phyloP scores from a whole-genome alignment of 2,797 vertebrate genomes.

The Hippocampus kuda region DNA sequence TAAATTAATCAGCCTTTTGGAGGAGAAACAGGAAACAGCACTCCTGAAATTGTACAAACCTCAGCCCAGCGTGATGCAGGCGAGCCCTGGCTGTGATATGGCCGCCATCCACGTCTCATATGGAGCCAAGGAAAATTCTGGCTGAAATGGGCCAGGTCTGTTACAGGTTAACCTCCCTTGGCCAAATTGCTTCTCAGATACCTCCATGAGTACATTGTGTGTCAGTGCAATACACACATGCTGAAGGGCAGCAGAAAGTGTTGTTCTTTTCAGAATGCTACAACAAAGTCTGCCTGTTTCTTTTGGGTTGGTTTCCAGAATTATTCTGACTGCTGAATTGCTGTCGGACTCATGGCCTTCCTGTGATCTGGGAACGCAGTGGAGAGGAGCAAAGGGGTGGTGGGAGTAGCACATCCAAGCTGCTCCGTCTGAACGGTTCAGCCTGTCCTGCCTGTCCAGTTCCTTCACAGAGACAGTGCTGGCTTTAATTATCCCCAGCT shows the following conservation, averaged over 20 bases:
- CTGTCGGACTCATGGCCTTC: slow-evolving; percentile 30
- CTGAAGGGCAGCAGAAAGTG: slow-evolving; percentile 23
- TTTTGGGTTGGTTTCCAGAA: slow-evolving; percentile 38
- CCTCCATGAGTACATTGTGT: slow-evolving; percentile 23
- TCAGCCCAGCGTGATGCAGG: slow-evolving; percentile 46
- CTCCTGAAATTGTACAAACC: slow-evolving; percentile 59
- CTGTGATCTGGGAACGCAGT: slow-evolving; percentile 38
- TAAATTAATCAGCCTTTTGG: slow-evolving; percentile 53
- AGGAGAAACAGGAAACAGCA: slow-evolving; percentile 48
- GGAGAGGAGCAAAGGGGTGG: slow-evolving; percentile 21
- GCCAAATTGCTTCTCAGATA: slow-evolving; percentile 44
- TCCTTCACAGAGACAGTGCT: slow-evolving; percentile 53
- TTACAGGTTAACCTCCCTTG: slow-evolving; percentile 40
- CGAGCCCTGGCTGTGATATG: slow-evolving; percentile 55
- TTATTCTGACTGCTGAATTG: slow-evolving; percentile 28
- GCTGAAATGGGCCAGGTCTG: slow-evolving; percentile 44
- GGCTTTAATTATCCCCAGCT: slow-evolving; percentile 70
- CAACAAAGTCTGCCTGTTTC: slow-evolving; percentile 35
- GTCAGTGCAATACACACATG: slow-evolving; percentile 21
- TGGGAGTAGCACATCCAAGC: slow-evolving; percentile 29
- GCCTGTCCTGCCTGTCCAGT: slow-evolving; percentile 24
- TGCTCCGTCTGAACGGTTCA: slow-evolving; percentile 41
- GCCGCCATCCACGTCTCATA: slow-evolving; percentile 45
- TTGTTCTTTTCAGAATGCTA: slow-evolving; percentile 28
- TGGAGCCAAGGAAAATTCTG: slow-evolving; percentile 50